Evolutionary conservation across 1,140 invertebrate species (phyloP), one percentile per base, ranked within the genome.

Genomic region (Diabrotica virgifera): DNA sequence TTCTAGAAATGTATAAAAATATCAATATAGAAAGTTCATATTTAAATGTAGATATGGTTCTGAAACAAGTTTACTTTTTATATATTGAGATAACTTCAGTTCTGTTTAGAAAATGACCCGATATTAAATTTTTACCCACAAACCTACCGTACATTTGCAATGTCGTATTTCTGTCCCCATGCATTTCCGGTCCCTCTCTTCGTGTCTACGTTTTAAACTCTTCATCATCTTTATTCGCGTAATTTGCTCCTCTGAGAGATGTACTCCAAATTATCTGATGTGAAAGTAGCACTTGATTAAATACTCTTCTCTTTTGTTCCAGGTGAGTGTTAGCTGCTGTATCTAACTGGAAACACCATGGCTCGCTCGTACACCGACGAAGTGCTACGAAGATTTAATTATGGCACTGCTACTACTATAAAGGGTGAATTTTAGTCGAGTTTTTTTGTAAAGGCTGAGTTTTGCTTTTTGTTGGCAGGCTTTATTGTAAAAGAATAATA

Each of bases 301-400:
- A 54, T 38, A 63, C 53, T 63, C 55, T 51, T 63, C 62, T 64
- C 57, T 64, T n/a, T 58, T 64, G 63, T 64, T 64, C 51, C 63
- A 64, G 63, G 63, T 64, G 63, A 64, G 63, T 64, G 63, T 57
- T 57, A 36, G 36, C 55, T 57, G 5, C 8, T 6, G 55, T 36
- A 10, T 5, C 40, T 46, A 10, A 46, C 40, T 46, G n/a, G 40
- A 8, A 46, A 10, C n/a, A n/a, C 40, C 8, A 46, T 46, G 40
- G 40, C 8, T 46, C 40, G 40, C 24, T 24, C 24, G 24, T 24
- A 1, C 1, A 24, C 40, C 40, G 36, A 10, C 36, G 55, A 24
- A 55, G 53, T 55, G 14, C 36, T 7, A 12, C 24, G 55, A 40
- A 57, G 55, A 57, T 57, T 57, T 36, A 57, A 57, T 57, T 57